Evolutionary conservation across 2,888 invertebrate genomes (phyloP).

Genomic region (Azorinus chamasolen): DNA sequence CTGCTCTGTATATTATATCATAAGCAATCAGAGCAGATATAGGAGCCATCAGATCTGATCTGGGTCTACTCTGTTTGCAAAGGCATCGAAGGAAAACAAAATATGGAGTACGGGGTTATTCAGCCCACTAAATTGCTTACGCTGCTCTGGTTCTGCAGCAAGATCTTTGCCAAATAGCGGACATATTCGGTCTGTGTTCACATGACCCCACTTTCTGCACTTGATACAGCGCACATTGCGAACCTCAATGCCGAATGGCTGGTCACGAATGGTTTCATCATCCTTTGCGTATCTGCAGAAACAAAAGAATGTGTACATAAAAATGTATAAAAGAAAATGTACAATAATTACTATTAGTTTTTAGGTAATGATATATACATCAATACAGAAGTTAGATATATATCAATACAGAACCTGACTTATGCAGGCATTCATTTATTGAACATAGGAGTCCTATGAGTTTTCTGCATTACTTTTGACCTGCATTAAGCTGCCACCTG

Average conservation of each 20-base stretch:
- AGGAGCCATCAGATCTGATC: too few species aligned
- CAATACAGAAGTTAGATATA: too few species aligned
- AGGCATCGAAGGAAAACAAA: too few species aligned
- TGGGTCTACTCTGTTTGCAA: too few species aligned
- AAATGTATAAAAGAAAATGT: neutral
- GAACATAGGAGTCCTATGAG: too few species aligned
- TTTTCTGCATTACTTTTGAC: too few species aligned
- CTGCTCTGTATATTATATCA: too few species aligned
- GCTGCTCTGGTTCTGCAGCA: slow-evolving; percentile 85
- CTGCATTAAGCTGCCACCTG: too few species aligned
- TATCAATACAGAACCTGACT: too few species aligned
- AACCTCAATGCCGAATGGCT: slow-evolving; percentile 96
- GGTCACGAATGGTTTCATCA: slow-evolving; percentile 98
- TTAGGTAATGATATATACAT: neutral
- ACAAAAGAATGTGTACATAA: neutral
- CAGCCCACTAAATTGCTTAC: slow-evolving; percentile 79
- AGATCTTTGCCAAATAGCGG: slow-evolving; percentile 90
- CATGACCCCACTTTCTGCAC: slow-evolving; percentile 99
- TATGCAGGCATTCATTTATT: too few species aligned
- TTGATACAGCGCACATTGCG: slow-evolving; percentile 97
- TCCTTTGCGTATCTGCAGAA: slow-evolving; percentile 97
- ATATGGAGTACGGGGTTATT: too few species aligned
- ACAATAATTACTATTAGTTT: neutral
- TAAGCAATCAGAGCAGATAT: too few species aligned
- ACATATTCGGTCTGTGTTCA: slow-evolving; percentile 97